phyloP scores from a whole-genome alignment of 2,888 invertebrate species.

The Zeuzera pyrina region DNA sequence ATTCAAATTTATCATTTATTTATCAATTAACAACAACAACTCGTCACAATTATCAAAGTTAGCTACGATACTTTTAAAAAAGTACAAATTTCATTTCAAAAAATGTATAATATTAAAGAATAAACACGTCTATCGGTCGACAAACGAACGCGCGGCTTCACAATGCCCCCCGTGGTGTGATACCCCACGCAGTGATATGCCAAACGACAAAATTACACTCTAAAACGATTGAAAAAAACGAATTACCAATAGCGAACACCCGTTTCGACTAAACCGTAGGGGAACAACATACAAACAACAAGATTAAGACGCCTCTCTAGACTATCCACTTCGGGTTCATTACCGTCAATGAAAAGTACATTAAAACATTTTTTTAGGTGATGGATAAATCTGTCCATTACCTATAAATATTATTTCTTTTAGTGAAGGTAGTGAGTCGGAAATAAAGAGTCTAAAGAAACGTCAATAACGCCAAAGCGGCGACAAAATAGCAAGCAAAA shows the following conservation, averaged over 20 bases:
- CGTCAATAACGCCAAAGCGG: conserved; percentile 23
- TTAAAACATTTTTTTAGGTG: too few relatives aligned
- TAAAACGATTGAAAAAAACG: conserved; percentile 42
- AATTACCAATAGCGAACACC: conserved; percentile 20
- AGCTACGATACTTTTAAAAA: conserved; percentile 41
- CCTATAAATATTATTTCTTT: too few relatives aligned
- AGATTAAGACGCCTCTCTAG: too few relatives aligned
- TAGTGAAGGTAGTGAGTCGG: too few relatives aligned
- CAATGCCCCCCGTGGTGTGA: conserved; percentile 45
- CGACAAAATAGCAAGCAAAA: conserved; percentile 39
- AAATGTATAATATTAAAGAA: conserved; percentile 20
- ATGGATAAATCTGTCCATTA: too few relatives aligned
- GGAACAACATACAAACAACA: conserved; percentile 42
- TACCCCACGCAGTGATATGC: conserved; percentile 53
- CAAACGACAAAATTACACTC: conserved; percentile 53
- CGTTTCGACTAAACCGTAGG: conserved; percentile 27
- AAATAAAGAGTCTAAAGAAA: too few relatives aligned
- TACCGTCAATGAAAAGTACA: too few relatives aligned
- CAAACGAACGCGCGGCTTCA: conserved; percentile 10
- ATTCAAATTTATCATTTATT: conserved; percentile 22
- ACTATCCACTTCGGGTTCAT: too few relatives aligned
- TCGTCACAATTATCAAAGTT: conserved; percentile 29
- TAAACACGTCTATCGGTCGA: background rate
- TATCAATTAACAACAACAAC: conserved; percentile 38
- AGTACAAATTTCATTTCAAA: conserved; percentile 50